Evolutionary conservation across 2,888 invertebrate species (phyloP).

Genomic region (Spialia ferax): DNA sequence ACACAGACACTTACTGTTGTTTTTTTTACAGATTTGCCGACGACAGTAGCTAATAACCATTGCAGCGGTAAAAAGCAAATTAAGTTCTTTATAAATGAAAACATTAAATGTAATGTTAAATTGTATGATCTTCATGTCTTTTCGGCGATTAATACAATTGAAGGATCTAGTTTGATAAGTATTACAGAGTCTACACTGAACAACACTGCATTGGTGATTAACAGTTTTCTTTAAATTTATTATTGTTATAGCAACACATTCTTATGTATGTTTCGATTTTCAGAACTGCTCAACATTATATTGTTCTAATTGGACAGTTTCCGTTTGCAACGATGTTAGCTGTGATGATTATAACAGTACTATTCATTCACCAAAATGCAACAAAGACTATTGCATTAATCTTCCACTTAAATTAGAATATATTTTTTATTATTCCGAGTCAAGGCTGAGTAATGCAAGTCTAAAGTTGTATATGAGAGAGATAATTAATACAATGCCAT

Average conservation of each 20-base stretch:
- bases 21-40: constrained; percentile 68
- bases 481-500: constrained; percentile 54
- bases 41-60: constrained; percentile 63
- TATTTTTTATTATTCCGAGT: constrained; percentile 65
- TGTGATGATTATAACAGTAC: constrained; percentile 65
- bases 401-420: constrained; percentile 69
- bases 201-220: constrained; percentile 61
- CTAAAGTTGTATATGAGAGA: constrained; percentile 64
- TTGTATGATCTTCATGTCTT: constrained; percentile 73
- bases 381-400: constrained; percentile 63
- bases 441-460: constrained; percentile 66
- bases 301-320: constrained; percentile 71
- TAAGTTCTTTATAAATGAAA: constrained; percentile 65
- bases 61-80: constrained; percentile 66
- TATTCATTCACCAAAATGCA: constrained; percentile 66
- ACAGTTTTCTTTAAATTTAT: neutral
- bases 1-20: no score
- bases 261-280: constrained; percentile 52
- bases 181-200: constrained; percentile 60
- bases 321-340: constrained; percentile 58
- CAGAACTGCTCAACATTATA: constrained; percentile 74
- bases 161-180: constrained; percentile 64
- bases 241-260: no score
- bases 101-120: constrained; percentile 65
- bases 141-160: constrained; percentile 59